Evolutionary conservation across 2,797 vertebrate genomes (phyloP).

Genomic region (Syngnathus acus): DNA sequence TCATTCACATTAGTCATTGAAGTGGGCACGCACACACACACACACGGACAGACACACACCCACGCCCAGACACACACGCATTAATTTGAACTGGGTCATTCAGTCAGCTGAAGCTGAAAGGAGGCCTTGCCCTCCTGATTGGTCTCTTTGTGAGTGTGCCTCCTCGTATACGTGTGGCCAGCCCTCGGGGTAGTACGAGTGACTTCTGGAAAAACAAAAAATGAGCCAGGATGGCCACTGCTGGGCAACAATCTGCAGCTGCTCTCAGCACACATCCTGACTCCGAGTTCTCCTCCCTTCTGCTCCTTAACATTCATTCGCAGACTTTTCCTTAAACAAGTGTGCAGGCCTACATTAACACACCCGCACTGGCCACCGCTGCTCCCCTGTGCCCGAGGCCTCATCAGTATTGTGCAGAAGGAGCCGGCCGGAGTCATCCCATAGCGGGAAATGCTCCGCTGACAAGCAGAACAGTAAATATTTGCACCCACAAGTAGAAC

Average conservation of each 20-base stretch:
- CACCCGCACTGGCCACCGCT: conserved; percentile 15
- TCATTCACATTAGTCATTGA: conserved; percentile 14
- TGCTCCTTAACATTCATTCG: conserved; percentile 1
- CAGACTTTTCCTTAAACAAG: conserved; percentile 6
- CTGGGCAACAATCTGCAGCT: conserved; percentile 45
- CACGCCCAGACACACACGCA: conserved; percentile 5
- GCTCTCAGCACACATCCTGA: conserved; percentile 32
- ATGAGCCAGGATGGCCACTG: conserved; percentile 26
- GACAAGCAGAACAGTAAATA: conserved; percentile 79
- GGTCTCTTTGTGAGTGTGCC: conserved; percentile 45
- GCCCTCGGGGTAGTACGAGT: conserved; percentile 38
- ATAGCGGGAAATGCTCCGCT: conserved; percentile 59
- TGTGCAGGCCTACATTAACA: conserved; percentile 12
- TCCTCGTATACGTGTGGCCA: conserved; percentile 31
- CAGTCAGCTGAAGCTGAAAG: conserved; percentile 34
- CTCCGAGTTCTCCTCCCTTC: conserved; percentile 26
- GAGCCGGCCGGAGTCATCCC: conserved; percentile 57
- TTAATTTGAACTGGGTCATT: conserved; percentile 43
- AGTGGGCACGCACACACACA: conserved; percentile 11
- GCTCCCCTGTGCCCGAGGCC: conserved; percentile 27
- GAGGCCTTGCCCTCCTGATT: conserved; percentile 42
- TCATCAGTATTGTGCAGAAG: conserved; percentile 71
- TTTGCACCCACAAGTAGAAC: conserved; percentile 65
- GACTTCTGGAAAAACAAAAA: conserved; percentile 57
- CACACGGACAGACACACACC: not conserved